These are phyloP conservation scores for Phalacrocorax brasilianus DNA, from an alignment of 2,113 vertebrate genomes.

Conservation along the genomic window DNA sequence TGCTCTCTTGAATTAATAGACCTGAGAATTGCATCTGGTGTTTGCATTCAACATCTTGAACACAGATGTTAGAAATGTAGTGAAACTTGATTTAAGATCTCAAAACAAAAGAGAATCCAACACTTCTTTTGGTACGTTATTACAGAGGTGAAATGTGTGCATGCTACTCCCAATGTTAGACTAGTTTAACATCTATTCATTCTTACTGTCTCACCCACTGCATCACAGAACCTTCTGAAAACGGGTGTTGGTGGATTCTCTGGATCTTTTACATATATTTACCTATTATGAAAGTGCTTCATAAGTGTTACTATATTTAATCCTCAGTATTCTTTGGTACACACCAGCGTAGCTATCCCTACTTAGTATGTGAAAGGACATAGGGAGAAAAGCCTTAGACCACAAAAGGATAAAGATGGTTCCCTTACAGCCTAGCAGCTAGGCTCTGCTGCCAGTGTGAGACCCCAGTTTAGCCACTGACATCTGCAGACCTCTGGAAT, in stretches of 20 bases:
- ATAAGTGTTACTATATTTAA: not conserved
- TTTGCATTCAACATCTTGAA: not conserved
- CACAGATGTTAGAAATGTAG: not conserved
- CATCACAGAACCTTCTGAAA: not conserved
- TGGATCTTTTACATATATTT: not conserved
- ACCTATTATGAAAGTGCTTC: not conserved
- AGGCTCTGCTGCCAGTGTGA: not conserved
- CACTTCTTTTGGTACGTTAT: not conserved
- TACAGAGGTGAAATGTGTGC: not conserved
- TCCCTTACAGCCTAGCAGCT: not conserved
- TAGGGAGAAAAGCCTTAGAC: not conserved
- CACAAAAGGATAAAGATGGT: not conserved
- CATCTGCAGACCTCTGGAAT: not conserved
- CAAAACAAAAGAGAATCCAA: not conserved
- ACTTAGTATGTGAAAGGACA: not conserved
- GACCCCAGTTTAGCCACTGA: not conserved
- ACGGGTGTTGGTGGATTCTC: not conserved
- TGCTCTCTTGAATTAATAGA: not conserved
- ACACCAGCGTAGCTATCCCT: not conserved
- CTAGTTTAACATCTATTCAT: not conserved
- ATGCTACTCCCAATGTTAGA: not conserved
- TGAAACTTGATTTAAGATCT: not conserved
- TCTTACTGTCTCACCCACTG: not conserved
- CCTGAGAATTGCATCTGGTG: not conserved
- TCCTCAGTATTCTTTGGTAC: not conserved